Evolutionary conservation across 2,113 vertebrate species (phyloP), one percentile per base, ranked within the genome.

Genomic region (Leptosomus discolor): DNA sequence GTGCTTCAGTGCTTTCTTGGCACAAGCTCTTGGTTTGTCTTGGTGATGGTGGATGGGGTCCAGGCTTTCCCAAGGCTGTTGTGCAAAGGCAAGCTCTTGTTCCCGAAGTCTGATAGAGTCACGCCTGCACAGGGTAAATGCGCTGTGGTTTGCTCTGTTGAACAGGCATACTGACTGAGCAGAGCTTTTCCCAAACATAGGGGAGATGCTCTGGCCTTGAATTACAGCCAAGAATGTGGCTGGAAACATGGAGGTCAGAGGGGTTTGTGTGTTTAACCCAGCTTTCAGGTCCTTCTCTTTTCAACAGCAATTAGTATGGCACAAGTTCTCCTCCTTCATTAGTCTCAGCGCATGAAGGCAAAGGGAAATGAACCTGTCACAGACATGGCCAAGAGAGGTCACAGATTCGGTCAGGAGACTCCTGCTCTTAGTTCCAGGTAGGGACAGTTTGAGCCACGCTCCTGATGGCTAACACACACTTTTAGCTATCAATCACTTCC

Each of bases 351-450:
- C 14, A n/a, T 17, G 27, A 76, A 89, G 30, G 39, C 37, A 65
- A 27, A 57, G 26, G 56, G 37, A 64, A 80, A 75, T 32, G 16
- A 53, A 76, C 27, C 20, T 30, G 11, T 30, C 63, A 54, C 19
- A 56, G 32, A 20, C 36, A 65, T 19, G 16, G 26, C 23, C 68
- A 64, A 41, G 48, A 58, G 30, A 46, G 16, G 19, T 43, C 45
- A 85, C 1, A 0, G 12, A 12, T 64, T 57, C 0, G 1, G n/a
- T 32, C 20, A 46, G 60, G 46, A 84, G 5, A 30, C 2, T 9
- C 50, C 39, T 46, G n/a, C 17, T 37, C 29, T 48, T 39, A 65
- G n/a, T 80, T 71, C 27, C 41, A 81, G 24, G 24, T 60, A 71
- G 32, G 12, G 36, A 50, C 1, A 4, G 21, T 67, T n/a, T 82